Base-by-base conservation (phyloP, 2,113 vertebrate genomes). In the Nasalis larvatus region DNA sequence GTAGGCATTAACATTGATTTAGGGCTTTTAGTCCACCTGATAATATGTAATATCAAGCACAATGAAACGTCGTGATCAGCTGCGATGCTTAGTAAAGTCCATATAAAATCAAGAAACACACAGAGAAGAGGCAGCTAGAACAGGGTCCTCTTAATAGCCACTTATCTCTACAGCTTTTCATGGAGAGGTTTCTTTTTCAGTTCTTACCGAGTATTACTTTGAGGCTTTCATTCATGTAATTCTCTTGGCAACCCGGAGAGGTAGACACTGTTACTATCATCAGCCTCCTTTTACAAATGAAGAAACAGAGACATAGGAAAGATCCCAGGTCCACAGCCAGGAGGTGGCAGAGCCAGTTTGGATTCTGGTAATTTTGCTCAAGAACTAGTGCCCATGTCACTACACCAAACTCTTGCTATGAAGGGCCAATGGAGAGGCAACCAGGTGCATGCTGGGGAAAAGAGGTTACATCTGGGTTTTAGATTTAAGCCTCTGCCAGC, bases 341-440 rank as follows among this genome's bases (percentile, higher is more conserved):
- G 32, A 94, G 35, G 63, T 8, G n/a, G 49, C 40, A 49, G 23
- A 83, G 66, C 20, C 3, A 3, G 20, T 9, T 6, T 81, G 35
- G 68, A 77, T 58, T 16, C 49, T 27, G 45, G 71, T 32, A 10
- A 17, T 66, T 82, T 63, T 58, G 60, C 45, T 86, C 8, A 35
- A 30, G 74, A 60, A 23, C 35, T 56, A 4, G 3, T 17, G 11
- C 27, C 82, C 40, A 11, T 4, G n/a, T 10, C 27, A 6, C 32
- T 4, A 0, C 0, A 0, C 13, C 13, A 11, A 52, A 21, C 17
- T 40, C 20, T 7, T 20, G 32, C 35, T 18, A 6, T 0, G 16
- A 58, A 13, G 7, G 25, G 5, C 8, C 4, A n/a, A 3, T 0
- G 1, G 35, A 42, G 47, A 71, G 30, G 81, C 49, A 83, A 6